phyloP scores from a whole-genome alignment of 2,113 vertebrate genomes.

The Catharus bicknelli region DNA sequence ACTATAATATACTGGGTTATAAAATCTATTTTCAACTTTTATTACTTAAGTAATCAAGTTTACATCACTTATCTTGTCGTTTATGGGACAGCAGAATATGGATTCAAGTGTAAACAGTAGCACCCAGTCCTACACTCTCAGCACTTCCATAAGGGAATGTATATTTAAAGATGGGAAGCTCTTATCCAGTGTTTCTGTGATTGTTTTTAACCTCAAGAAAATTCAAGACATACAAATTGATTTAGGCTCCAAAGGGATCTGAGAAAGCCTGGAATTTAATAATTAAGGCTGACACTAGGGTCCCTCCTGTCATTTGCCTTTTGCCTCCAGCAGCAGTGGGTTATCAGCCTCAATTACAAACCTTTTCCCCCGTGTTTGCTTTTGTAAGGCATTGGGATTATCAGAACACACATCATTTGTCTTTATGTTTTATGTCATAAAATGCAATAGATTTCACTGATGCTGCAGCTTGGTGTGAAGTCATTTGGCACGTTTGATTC shows the following conservation, averaged over 20 bases:
- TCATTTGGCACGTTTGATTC: background rate
- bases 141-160: background rate
- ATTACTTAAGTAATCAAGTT: background rate
- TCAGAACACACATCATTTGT: background rate
- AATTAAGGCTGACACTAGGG: background rate
- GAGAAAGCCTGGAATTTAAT: background rate
- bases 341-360: background rate
- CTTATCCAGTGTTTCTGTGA: background rate
- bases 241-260: background rate
- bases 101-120: background rate
- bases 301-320: background rate
- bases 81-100: background rate
- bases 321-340: background rate
- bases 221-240: background rate
- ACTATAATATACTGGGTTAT: background rate
- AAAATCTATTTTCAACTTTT: background rate
- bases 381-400: background rate
- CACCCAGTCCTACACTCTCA: background rate
- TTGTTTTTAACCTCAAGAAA: background rate
- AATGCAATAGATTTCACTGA: constrained; percentile 6
- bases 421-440: constrained; percentile 30
- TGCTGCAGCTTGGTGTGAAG: background rate
- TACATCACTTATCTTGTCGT: background rate
- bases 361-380: background rate
- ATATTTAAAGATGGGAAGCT: background rate